phyloP scores from a whole-genome alignment of 1,140 invertebrate species.

The Cyrtorhinus lividipennis region DNA sequence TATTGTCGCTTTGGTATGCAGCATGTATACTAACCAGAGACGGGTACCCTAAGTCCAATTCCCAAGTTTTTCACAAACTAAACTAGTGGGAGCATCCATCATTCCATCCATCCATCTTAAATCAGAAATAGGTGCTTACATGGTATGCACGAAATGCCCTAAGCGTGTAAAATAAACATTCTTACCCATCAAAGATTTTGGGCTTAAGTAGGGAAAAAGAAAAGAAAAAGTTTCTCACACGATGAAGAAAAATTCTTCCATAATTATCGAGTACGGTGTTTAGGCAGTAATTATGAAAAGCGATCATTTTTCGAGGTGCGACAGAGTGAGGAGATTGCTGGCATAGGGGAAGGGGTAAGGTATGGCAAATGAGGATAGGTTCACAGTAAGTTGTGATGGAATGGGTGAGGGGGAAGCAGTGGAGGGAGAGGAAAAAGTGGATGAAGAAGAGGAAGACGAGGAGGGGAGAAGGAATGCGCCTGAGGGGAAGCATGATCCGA shows the following conservation, averaged over 20 bases:
- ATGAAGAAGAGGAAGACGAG: neutral
- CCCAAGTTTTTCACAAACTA: no score
- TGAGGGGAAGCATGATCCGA: slow-evolving; percentile 10
- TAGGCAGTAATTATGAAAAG: neutral
- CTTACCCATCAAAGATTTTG: neutral
- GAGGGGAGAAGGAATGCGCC: slow-evolving; percentile 2
- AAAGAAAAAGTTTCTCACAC: neutral
- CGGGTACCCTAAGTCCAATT: no score
- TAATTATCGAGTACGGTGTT: neutral
- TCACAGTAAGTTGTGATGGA: neutral
- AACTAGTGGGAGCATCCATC: no score
- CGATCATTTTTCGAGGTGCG: no score
- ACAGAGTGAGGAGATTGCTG: no score
- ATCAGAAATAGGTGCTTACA: no score
- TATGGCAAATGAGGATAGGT: neutral
- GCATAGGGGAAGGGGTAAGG: no score
- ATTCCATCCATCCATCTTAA: no score
- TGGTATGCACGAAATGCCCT: no score
- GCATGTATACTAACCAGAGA: no score
- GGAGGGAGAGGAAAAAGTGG: neutral
- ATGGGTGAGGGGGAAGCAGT: neutral
- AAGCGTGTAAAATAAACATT: neutral
- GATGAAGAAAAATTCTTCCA: neutral
- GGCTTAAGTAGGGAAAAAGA: neutral
- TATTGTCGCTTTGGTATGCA: no score